Evolutionary conservation across 2,888 invertebrate genomes (phyloP), one percentile per base, ranked within the genome.

Genomic region (Sarcophaga carnaria): DNA sequence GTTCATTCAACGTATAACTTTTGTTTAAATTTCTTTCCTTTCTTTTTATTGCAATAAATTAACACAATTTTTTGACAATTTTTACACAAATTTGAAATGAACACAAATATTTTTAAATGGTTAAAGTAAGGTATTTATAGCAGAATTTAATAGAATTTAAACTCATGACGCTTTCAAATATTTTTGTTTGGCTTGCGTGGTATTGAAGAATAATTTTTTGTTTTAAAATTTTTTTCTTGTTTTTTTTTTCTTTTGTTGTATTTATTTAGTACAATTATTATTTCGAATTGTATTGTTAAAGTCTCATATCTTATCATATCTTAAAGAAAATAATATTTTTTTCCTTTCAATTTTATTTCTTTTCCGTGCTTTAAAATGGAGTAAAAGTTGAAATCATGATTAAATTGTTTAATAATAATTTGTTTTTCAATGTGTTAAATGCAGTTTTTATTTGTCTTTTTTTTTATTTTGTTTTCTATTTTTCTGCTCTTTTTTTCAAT

Each of bases 221-320:
- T 66, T 20, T 54, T 22, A 59, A 60, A 1, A 22, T 22, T 22
- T 22, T 22, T 22, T 22, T 22, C 22, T 22, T 22, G 1, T 22
- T 22, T 22, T 22, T 22, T 22, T 20, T 62, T 62, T 62, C 11
- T 60, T 78, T 12, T 49, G 10, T 76, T 49, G 45, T 80, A 47
- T 70, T 81, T 70, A 69, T 27, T 59, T 60, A 70, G 47, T 47
- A 66, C 11, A 49, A 49, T 14, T 70, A 17, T 17, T 64, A 11
- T 63, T 71, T 4, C 4, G 4, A 20, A 66, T n/a, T 62, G 60
- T 37, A 8, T 37, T 37, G 37, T 37, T 37, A 37, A 37, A 37
- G 37, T 37, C 37, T 47, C 64, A 37, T 72, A 83, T 83, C 77
- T 77, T 77, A 83, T 83, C 82, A 17, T 27, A 60, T 71, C 60